phyloP scores from a whole-genome alignment of 1,140 invertebrate species.

The Zaprionus capensis region DNA sequence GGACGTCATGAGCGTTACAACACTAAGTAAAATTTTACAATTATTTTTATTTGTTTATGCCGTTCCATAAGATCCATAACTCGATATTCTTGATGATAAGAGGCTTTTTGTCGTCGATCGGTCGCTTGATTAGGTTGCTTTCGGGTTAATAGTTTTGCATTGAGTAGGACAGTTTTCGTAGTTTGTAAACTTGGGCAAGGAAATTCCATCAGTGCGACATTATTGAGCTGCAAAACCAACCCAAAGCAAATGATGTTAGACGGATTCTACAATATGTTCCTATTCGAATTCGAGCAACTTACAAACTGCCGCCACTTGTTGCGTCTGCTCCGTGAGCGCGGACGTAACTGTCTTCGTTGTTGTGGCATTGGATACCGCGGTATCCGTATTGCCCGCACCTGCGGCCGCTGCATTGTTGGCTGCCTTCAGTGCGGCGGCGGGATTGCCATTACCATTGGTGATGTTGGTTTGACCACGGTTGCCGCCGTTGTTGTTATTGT shows the following conservation, averaged over 20 bases:
- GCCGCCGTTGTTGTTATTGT: slow-evolving; percentile 56
- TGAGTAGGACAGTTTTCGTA: slow-evolving; percentile 68
- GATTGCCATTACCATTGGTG: slow-evolving; percentile 67
- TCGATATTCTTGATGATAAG: slow-evolving; percentile 75
- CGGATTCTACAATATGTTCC: neutral
- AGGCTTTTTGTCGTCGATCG: slow-evolving; percentile 68
- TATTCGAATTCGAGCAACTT: slow-evolving; percentile 20
- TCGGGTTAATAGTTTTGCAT: slow-evolving; percentile 58
- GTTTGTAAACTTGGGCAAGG: slow-evolving; percentile 50
- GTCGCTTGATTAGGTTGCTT: slow-evolving; percentile 60
- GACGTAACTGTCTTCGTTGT: slow-evolving; percentile 68
- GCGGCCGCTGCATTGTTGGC: slow-evolving; percentile 54
- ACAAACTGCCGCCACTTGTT: slow-evolving; percentile 77
- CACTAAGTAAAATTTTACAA: slow-evolving; percentile 82
- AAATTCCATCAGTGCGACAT: slow-evolving; percentile 55
- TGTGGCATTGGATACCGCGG: slow-evolving; percentile 47
- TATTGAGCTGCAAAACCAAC: slow-evolving; percentile 67
- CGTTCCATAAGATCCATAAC: slow-evolving; percentile 65
- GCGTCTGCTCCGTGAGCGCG: slow-evolving; percentile 69
- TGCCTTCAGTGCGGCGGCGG: slow-evolving; percentile 66
- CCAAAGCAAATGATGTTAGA: neutral
- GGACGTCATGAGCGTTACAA: slow-evolving; percentile 79
- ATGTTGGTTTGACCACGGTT: slow-evolving; percentile 57
- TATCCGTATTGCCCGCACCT: slow-evolving; percentile 46
- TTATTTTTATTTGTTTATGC: slow-evolving; percentile 68